phyloP scores from a whole-genome alignment of 2,888 invertebrate species.

The Lypha dubia region DNA sequence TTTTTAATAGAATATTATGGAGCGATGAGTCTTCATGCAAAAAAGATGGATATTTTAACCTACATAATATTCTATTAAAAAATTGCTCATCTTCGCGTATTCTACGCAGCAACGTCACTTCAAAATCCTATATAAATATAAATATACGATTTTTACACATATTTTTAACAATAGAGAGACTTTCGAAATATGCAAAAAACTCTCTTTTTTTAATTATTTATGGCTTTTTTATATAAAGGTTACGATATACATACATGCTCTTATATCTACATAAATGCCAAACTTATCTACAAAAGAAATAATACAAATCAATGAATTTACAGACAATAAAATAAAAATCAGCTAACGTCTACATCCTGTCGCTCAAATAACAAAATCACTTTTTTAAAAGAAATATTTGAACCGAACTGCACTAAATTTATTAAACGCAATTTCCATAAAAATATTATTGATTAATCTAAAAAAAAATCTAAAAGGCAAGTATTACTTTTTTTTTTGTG shows the following conservation, averaged over 20 bases:
- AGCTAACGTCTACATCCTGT: not conserved
- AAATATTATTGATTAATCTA: conserved; percentile 18
- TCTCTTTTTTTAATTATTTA: no score
- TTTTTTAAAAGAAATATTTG: conserved; percentile 37
- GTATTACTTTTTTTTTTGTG: conserved; percentile 15
- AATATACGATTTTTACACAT: no score
- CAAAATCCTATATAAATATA: no score
- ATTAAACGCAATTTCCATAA: not conserved
- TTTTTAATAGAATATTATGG: no score
- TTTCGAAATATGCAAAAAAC: no score
- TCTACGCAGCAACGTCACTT: no score
- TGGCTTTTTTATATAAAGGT: no score
- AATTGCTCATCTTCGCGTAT: no score
- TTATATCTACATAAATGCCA: not conserved
- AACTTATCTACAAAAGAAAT: conserved; percentile 1
- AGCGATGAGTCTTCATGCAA: no score
- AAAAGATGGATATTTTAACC: no score
- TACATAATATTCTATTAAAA: no score
- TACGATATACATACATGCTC: not conserved
- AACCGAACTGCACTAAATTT: not conserved
- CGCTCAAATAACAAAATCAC: not conserved
- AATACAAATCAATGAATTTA: conserved; percentile 13
- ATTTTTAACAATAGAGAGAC: no score
- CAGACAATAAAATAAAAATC: conserved; percentile 3
- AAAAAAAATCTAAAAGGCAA: not conserved